These are phyloP conservation scores for Drosophila setosimentum DNA, from an alignment of 2,888 invertebrate genomes.

Conservation along the genomic window DNA sequence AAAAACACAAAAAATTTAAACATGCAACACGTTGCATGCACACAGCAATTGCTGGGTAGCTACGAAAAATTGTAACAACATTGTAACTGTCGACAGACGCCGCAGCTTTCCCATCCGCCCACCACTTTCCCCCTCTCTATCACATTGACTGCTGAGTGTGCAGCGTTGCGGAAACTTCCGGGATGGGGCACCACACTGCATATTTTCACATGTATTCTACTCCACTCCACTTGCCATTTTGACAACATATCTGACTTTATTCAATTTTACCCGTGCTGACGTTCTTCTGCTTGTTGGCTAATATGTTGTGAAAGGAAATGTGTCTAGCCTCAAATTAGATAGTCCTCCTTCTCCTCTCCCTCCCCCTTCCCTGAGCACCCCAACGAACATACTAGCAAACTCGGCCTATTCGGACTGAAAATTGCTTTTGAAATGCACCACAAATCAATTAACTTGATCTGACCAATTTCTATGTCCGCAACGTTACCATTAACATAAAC, in stretches of 20 bases:
- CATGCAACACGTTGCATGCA: constrained; percentile 79
- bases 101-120: constrained; percentile 37
- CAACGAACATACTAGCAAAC: background rate
- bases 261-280: constrained; percentile 53
- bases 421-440: constrained; percentile 44
- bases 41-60: constrained; percentile 51
- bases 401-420: constrained; percentile 29
- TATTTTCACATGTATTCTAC: constrained; percentile 55
- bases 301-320: constrained; percentile 60
- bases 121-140: too few species aligned
- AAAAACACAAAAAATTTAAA: constrained; percentile 15
- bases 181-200: constrained; percentile 46
- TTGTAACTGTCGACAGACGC: constrained; percentile 64
- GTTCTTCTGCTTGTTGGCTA: constrained; percentile 35
- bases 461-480: constrained; percentile 34
- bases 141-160: constrained; percentile 21
- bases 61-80: constrained; percentile 66
- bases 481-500: constrained; percentile 8
- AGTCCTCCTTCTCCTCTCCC: background rate
- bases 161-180: constrained; percentile 69
- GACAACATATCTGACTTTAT: constrained; percentile 44
- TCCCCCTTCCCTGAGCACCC: background rate
- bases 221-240: constrained; percentile 26
- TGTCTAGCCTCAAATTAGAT: constrained; percentile 51
- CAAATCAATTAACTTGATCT: constrained; percentile 55